Evolutionary conservation across 2,888 invertebrate genomes (phyloP).

Genomic region (Eulithis testata): DNA sequence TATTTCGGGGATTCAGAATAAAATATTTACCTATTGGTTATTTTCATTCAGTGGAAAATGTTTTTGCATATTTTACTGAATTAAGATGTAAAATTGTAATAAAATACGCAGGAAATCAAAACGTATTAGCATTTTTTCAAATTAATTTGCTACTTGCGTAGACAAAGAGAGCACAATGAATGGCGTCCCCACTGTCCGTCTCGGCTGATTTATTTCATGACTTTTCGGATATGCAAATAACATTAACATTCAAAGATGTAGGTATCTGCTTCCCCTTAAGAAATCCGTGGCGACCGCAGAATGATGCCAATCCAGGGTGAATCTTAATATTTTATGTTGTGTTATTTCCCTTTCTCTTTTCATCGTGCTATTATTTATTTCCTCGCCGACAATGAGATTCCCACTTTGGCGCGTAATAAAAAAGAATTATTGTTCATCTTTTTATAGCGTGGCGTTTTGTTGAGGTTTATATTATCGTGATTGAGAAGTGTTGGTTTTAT

Average conservation of each 20-base stretch:
- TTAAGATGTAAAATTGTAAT: constrained; percentile 15
- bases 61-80: neutral
- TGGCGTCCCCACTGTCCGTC: constrained; percentile 79
- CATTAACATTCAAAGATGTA: constrained; percentile 80
- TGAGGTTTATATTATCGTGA: constrained; percentile 74
- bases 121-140: constrained; percentile 61
- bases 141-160: constrained; percentile 77
- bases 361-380: constrained; percentile 83
- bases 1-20: constrained; percentile 60
- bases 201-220: constrained; percentile 84
- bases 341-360: constrained; percentile 82
- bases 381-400: constrained; percentile 83
- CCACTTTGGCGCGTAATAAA: constrained; percentile 84
- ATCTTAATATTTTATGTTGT: constrained; percentile 85
- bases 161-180: constrained; percentile 78
- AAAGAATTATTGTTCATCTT: constrained; percentile 84
- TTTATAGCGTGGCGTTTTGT: constrained; percentile 80
- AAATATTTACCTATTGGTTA: constrained; percentile 21
- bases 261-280: constrained; percentile 66
- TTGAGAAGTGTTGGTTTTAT: constrained; percentile 68
- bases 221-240: constrained; percentile 84
- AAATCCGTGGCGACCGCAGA: constrained; percentile 78
- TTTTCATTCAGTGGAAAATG: neutral
- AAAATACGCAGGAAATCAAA: constrained; percentile 41
- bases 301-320: constrained; percentile 83